A percentile compares a stretch with the other conserved stretches of the same genome.
Evolutionary conservation across 2,888 invertebrate species (phyloP).

Genomic region (Coleophora deauratella): DNA sequence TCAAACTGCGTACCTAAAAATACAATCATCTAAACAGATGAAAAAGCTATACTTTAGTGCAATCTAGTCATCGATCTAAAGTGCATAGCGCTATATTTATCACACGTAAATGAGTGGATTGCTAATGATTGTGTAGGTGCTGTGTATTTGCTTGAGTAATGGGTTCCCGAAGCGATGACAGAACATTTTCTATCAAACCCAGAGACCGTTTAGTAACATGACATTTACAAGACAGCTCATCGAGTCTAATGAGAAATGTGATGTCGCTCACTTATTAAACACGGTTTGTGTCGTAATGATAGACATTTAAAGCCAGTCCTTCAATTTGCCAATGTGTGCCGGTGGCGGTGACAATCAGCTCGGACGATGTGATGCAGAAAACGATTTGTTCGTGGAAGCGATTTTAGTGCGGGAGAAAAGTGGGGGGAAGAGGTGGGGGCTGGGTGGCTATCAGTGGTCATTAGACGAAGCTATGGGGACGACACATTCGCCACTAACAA

Average conservation of each 20-base stretch:
- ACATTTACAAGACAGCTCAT: conserved; percentile 19
- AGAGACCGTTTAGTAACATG: conserved; percentile 1
- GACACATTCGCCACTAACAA: conserved; percentile 67
- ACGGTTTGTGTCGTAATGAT: conserved; percentile 9
- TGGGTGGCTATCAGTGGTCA: conserved; percentile 48
- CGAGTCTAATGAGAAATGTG: conserved; percentile 17
- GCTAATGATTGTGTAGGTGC: conserved; percentile 65
- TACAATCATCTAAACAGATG: conserved; percentile 18
- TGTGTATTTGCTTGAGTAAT: conserved; percentile 59
- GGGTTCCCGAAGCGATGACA: conserved; percentile 54
- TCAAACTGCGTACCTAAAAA: conserved; percentile 14
- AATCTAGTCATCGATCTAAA: conserved; percentile 49
- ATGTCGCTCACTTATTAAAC: conserved; percentile 8
- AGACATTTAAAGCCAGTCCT: conserved; percentile 33
- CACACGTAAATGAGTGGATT: conserved; percentile 37
- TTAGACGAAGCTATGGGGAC: conserved; percentile 63
- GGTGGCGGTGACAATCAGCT: conserved; percentile 35
- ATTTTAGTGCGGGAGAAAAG: conserved; percentile 48
- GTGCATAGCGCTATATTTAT: conserved; percentile 50
- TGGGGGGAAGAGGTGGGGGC: conserved; percentile 42
- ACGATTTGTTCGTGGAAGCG: conserved; percentile 58
- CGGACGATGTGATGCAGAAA: conserved; percentile 38
- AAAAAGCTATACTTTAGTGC: conserved; percentile 29
- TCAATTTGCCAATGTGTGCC: conserved; percentile 34
- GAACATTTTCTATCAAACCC: conserved; percentile 34